phyloP scores from a whole-genome alignment of 2,888 invertebrate genomes.

The Lepas anatifera region DNA sequence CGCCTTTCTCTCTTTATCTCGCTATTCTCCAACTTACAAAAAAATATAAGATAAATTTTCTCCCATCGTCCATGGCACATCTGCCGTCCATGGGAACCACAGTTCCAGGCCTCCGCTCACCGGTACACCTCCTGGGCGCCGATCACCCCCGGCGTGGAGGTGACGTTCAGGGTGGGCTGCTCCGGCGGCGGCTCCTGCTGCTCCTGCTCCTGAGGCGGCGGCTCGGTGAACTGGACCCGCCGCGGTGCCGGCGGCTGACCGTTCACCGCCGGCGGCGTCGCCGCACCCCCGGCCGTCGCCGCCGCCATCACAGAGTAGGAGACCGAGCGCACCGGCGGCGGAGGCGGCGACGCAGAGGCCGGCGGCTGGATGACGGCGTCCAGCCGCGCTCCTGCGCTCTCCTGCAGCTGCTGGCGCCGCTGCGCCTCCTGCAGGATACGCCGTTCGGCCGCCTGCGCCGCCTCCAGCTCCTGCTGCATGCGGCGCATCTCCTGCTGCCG shows the following conservation, averaged over 20 bases:
- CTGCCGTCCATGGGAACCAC: slow-evolving; percentile 68
- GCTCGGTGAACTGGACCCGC: neutral
- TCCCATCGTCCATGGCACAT: too few relatives aligned
- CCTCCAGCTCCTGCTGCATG: slow-evolving; percentile 42
- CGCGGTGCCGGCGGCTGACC: neutral
- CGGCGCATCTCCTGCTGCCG: slow-evolving; percentile 43
- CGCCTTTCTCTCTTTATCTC: too few relatives aligned
- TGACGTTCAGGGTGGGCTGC: slow-evolving; percentile 29
- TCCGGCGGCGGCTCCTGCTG: neutral
- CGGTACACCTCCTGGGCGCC: slow-evolving; percentile 96
- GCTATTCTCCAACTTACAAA: too few relatives aligned
- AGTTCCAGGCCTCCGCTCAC: slow-evolving; percentile 64
- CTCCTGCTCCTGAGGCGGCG: neutral
- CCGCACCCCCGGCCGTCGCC: neutral
- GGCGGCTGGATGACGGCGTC: neutral
- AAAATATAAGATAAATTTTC: too few relatives aligned
- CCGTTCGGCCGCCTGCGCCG: slow-evolving; percentile 39
- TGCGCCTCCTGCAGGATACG: slow-evolving; percentile 35
- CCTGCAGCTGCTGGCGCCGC: slow-evolving; percentile 29
- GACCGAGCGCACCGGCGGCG: neutral
- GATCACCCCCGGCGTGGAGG: slow-evolving; percentile 86
- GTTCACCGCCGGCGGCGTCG: neutral
- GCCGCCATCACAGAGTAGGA: slow-evolving; percentile 7
- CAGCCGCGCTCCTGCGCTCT: neutral
- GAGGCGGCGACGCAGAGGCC: neutral